A percentile compares a stretch with the other conserved stretches of the same genome.
Evolutionary conservation across 2,797 vertebrate species (phyloP).

Genomic region (Enteromius viviparus): DNA sequence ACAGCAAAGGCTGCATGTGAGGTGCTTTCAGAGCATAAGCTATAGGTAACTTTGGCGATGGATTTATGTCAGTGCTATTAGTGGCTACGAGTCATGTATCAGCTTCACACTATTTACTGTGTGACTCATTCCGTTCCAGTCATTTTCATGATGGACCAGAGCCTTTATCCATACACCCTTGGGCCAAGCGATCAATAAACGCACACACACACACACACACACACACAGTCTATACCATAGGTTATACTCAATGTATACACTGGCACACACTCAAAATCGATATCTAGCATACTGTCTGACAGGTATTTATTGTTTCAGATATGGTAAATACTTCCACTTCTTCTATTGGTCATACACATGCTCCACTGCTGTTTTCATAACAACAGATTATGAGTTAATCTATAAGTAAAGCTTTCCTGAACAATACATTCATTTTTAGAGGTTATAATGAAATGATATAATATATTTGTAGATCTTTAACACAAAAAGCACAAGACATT

Average conservation of each 20-base stretch:
- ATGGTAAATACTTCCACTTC: not conserved
- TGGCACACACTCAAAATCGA: constrained; percentile 14
- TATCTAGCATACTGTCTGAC: constrained; percentile 5
- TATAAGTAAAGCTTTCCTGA: not conserved
- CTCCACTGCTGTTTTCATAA: not conserved
- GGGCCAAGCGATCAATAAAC: constrained; percentile 42
- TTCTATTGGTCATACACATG: not conserved
- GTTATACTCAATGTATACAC: constrained; percentile 25
- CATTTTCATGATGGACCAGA: constrained; percentile 48
- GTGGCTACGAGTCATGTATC: constrained; percentile 24
- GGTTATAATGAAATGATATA: not conserved
- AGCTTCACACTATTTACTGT: constrained; percentile 46
- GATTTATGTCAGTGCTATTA: constrained; percentile 41
- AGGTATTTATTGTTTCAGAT: constrained; percentile 32
- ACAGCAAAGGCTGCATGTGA: constrained; percentile 10
- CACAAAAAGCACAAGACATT: not conserved
- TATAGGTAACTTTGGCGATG: constrained; percentile 25
- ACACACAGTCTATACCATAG: constrained; percentile 14
- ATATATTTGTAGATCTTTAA: not conserved
- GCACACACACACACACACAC: not conserved
- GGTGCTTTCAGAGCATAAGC: constrained; percentile 20
- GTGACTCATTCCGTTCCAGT: constrained; percentile 44
- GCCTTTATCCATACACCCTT: constrained; percentile 46
- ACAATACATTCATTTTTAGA: not conserved
- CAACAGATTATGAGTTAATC: not conserved